Evolutionary conservation across 1,140 invertebrate genomes (phyloP).

Genomic region (Mesaphorura yosii): DNA sequence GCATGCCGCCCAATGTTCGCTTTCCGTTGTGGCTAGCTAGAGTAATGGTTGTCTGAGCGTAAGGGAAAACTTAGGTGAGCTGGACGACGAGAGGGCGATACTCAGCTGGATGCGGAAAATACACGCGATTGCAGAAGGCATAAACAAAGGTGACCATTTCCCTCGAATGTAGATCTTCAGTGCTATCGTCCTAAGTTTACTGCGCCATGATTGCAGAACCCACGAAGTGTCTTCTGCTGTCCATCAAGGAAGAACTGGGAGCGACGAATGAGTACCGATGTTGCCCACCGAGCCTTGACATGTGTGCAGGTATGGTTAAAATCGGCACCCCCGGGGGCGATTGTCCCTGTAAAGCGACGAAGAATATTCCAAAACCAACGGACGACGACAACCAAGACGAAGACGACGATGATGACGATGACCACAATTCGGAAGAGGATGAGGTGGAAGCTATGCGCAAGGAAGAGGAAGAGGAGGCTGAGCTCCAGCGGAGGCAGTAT

Average conservation of each 20-base stretch:
- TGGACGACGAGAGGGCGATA: constrained; percentile 80
- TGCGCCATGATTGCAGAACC: neutral
- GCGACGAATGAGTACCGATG: constrained; percentile 15
- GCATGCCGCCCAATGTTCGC: neutral
- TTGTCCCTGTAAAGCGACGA: constrained; percentile 3
- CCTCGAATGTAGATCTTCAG: neutral
- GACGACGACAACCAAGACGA: constrained; percentile 44
- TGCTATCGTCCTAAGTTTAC: neutral
- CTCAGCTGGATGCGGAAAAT: constrained; percentile 53
- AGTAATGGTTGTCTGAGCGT: neutral
- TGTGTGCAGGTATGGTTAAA: constrained; percentile 26
- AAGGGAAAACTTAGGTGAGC: constrained; percentile 45
- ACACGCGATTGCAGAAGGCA: constrained; percentile 3
- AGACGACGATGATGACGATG: constrained; percentile 40
- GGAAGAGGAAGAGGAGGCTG: constrained; percentile 22
- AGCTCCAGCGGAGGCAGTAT: constrained; percentile 6
- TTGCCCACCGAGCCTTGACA: constrained; percentile 20
- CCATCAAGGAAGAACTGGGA: constrained; percentile 29
- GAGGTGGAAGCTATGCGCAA: constrained; percentile 30
- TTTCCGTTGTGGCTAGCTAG: neutral
- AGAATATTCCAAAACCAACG: constrained; percentile 28
- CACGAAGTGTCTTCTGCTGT: constrained; percentile 32
- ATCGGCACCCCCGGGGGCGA: constrained; percentile 5
- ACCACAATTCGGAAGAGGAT: constrained; percentile 29
- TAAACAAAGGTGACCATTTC: constrained; percentile 13